A percentile compares a stretch with the other conserved stretches of the same genome.
phyloP scores from a whole-genome alignment of 2,797 vertebrate species.

The Scolopax rusticola region DNA sequence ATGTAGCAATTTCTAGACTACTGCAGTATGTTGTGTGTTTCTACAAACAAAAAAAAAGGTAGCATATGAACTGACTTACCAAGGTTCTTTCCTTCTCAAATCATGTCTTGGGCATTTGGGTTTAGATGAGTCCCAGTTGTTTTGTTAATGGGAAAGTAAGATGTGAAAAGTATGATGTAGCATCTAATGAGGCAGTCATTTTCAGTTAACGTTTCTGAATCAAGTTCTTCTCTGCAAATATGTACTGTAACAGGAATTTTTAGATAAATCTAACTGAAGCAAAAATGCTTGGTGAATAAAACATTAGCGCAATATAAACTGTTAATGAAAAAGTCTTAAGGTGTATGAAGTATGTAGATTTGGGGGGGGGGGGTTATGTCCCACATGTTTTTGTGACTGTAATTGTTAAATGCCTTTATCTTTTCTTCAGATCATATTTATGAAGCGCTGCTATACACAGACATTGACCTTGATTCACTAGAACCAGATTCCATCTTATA shows the following conservation, averaged over 20 bases:
- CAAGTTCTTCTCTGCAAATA: neutral
- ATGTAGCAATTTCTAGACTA: neutral
- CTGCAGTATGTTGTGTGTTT: neutral
- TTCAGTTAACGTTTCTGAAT: neutral
- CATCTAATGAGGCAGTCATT: neutral
- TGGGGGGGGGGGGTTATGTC: neutral
- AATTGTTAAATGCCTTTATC: neutral
- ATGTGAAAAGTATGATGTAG: neutral
- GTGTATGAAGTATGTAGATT: neutral
- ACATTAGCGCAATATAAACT: neutral
- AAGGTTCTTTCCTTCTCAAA: neutral
- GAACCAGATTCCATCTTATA: slow-evolving; percentile 82
- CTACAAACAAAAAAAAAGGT: neutral
- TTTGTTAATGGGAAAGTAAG: neutral
- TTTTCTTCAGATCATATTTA: slow-evolving; percentile 84
- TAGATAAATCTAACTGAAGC: neutral
- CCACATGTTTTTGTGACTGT: neutral
- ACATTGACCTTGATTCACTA: slow-evolving; percentile 80
- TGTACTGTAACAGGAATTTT: neutral
- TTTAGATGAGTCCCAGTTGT: neutral
- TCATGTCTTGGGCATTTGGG: neutral
- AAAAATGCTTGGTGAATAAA: neutral
- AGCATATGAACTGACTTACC: neutral
- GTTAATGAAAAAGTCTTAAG: neutral
- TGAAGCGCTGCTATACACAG: slow-evolving; percentile 87